Percentiles rank a stretch among this genome's conserved stretches.
Conservation (phyloP, 2,113 vertebrate genomes). For the Dolichallabes microphthalmus region DNA sequence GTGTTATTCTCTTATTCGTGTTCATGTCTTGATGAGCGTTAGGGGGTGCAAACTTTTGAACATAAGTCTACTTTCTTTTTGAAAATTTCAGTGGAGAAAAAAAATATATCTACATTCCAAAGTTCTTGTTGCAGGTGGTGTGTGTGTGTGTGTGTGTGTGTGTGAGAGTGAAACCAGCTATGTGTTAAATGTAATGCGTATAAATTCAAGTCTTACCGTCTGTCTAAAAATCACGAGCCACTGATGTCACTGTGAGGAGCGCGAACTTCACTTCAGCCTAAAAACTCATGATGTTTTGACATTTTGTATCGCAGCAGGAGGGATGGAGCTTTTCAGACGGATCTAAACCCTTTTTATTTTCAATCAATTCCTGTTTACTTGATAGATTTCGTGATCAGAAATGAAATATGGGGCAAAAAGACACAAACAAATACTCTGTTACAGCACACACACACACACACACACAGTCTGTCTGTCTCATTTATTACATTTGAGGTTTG, state of each 20-base stretch:
- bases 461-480: neutral
- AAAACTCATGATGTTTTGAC: neutral
- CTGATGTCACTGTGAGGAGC: neutral
- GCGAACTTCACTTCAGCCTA: too few species aligned
- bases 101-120: slow-evolving; percentile 67
- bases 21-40: neutral
- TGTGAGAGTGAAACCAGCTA: slow-evolving; percentile 30
- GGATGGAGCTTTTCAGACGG: neutral
- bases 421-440: neutral
- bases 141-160: slow-evolving; percentile 7
- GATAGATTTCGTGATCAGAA: neutral
- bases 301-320: neutral
- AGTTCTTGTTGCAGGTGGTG: slow-evolving; percentile 64
- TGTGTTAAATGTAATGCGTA: too few species aligned
- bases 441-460: too few species aligned
- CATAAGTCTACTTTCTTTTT: slow-evolving; percentile 9
- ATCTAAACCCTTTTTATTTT: neutral
- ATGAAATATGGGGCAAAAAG: neutral
- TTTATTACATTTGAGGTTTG: neutral
- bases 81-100: slow-evolving; percentile 62
- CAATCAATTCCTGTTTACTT: neutral
- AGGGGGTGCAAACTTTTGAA: neutral
- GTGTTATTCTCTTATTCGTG: neutral
- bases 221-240: neutral
- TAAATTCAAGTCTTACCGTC: neutral